Evolutionary conservation across 2,113 vertebrate species (phyloP).

Genomic region (Ahaetulla prasina): DNA sequence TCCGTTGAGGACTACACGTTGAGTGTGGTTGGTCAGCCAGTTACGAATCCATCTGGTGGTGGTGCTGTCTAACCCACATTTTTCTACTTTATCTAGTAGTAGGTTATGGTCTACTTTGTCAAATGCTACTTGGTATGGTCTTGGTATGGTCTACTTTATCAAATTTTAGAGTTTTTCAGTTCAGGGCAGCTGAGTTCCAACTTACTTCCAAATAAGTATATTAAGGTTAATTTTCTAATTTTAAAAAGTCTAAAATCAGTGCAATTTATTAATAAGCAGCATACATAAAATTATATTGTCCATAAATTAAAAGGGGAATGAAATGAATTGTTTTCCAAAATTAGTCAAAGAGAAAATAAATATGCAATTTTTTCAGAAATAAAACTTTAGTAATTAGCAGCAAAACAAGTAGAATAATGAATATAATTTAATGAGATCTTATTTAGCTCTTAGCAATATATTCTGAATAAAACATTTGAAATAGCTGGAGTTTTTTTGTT

Average conservation of each 20-base stretch:
- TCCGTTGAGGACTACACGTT: no score
- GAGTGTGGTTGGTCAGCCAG: no score
- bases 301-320: neutral
- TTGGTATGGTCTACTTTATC: no score
- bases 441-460: slow-evolving; percentile 27
- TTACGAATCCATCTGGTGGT: no score
- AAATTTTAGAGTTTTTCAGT: neutral
- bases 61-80: no score
- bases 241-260: neutral
- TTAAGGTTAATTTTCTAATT: neutral
- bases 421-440: neutral
- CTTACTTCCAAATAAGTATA: neutral
- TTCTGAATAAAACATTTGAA: slow-evolving; percentile 40
- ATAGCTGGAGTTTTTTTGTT: slow-evolving; percentile 25
- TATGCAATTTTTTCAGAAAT: neutral
- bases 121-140: no score
- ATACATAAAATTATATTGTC: neutral
- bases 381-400: neutral
- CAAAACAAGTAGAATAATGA: neutral
- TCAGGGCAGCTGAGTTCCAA: neutral
- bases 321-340: neutral
- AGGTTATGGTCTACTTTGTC: no score
- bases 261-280: neutral
- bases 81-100: no score
- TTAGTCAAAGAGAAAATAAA: neutral